phyloP scores from a whole-genome alignment of 2,113 vertebrate genomes.

The Falco punctatus region DNA sequence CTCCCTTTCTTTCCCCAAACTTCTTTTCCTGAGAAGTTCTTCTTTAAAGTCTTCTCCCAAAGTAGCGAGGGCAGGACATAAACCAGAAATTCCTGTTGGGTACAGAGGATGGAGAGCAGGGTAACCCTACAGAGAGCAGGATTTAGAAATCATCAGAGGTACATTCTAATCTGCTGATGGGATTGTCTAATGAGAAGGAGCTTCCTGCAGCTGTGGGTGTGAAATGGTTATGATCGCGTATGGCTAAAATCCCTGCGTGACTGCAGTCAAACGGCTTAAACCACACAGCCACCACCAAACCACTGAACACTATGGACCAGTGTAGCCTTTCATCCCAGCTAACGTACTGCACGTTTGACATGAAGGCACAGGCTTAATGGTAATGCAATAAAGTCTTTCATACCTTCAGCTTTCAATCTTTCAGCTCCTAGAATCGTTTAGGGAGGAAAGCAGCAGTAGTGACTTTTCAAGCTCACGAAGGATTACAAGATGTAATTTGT shows the following conservation, averaged over 20 bases:
- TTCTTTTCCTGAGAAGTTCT: background rate
- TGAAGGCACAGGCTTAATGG: background rate
- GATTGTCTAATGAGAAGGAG: background rate
- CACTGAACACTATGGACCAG: accelerated
- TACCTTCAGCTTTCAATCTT: background rate
- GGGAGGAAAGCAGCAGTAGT: background rate
- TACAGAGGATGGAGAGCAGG: background rate
- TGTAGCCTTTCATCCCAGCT: background rate
- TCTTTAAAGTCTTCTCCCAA: background rate
- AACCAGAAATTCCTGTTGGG: background rate
- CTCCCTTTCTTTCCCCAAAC: background rate
- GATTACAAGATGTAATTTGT: background rate
- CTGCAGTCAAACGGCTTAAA: background rate
- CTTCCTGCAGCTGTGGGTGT: background rate
- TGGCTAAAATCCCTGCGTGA: background rate
- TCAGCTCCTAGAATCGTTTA: no score
- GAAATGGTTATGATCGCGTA: background rate
- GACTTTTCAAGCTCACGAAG: background rate
- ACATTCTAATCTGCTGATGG: background rate
- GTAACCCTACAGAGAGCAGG: background rate
- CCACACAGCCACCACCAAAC: background rate
- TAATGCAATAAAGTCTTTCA: background rate
- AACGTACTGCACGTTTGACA: accelerated
- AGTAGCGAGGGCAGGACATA: background rate
- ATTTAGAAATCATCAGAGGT: no score